Base-by-base conservation (phyloP, 1,140 invertebrate species). In the Thaumatotibia leucotreta region DNA sequence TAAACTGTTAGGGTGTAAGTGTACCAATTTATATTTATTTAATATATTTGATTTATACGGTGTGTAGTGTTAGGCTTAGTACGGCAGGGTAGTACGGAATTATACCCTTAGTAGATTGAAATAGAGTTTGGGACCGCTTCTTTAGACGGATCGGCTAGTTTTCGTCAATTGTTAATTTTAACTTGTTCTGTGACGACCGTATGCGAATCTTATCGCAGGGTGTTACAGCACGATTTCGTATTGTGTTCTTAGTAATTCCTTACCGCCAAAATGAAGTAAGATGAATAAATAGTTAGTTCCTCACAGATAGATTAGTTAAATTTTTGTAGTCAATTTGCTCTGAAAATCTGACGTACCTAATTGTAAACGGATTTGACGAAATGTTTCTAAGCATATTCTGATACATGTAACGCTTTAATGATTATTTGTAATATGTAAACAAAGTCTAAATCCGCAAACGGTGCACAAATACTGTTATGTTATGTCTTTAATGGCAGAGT, bases 1-100 rank as follows among this genome's bases (percentile, higher is more conserved):
- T 79, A 67, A 81, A 84, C 81, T 88, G 82, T 73, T 84, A 82
- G 81, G 27, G 68, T 80, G 63, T 79, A 81, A 79, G 76, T 72
- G 78, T 81, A 79, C 68, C 68, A 74, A 62, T 77, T 73, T 74
- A 75, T 76, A 78, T 83, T 83, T 83, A 82, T 81, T 79, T 75
- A 74, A 72, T 72, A 70, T 39, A 39, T 39, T 45, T 76, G 68
- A 73, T 76, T 76, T 76, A 66, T 75, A 75, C 72, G 65, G 70
- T 71, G 33, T 74, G 39, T 72, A 73, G 71, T 70, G 70, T 74
- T 71, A 67, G 64, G 52, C 29, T 65, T 54, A 50, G 23, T 52
- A 29, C n/a, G 63, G n/a, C 14, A 33, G 49, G 29, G 63, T 52
- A 2, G 27, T 23, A 29, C 39, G 29, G 61, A 63, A 61, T 67